Base-by-base conservation (phyloP, 2,797 vertebrate genomes). In the Mus caroli region DNA sequence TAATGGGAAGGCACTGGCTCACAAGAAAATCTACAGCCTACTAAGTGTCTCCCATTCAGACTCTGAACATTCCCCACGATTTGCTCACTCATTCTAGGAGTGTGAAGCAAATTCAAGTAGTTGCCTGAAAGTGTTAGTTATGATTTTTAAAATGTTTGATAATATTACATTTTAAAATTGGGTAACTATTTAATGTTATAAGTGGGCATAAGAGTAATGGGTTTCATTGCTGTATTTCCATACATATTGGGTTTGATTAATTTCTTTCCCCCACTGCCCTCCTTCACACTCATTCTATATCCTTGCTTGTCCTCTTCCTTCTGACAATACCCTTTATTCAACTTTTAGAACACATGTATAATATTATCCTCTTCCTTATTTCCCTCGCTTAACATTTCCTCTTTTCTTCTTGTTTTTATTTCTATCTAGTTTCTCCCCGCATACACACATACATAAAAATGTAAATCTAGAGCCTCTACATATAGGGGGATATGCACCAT, bases 1-100 rank as follows among this genome's bases (percentile, higher is more conserved):
- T 50, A 4, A 50, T 13, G 28, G 43, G 2, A 52, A 37, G 9
- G 7, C 46, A 15, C 84, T 2, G 0, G 19, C 26, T 2, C 40
- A 24, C 37, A 40, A 26, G 31, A 22, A 31, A 22, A 22, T 15
- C 40, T n/a, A 46, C 37, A 34, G 17, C 28, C 22, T 3, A 17
- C 2, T 0, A 15, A 56, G 34, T 2, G 1, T 12, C 92, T 78
- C 77, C 37, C 34, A 12, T 54, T 88, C 19, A 34, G 19, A 71
- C 28, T 76, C 56, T 69, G 43, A 46, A 3, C 2, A 26, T 52
- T 67, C 56, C 15, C 54, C n/a, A 8, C 24, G 37, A 12, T 24
- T 67, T 84, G 26, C 14, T 73, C 67, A 88, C 6, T 19, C 14
- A 20, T 73, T 56, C 31, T 8, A 56, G 50, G 46, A 58, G 9